Evolutionary conservation across 2,888 invertebrate species (phyloP), one percentile per base, ranked within the genome.

Genomic region (Drymonia ruficornis): DNA sequence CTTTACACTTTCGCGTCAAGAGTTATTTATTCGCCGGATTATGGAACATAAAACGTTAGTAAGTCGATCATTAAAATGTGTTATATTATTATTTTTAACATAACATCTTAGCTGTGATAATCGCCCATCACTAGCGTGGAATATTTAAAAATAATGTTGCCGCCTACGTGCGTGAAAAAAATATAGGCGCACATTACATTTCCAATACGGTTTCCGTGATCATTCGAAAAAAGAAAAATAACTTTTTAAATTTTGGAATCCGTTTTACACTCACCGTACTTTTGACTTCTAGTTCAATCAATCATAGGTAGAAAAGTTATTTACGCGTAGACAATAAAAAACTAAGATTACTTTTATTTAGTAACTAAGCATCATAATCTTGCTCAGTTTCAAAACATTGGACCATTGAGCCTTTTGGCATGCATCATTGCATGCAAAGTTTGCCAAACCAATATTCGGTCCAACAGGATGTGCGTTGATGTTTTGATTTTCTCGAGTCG

Each of bases 51-150:
- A 58, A 63, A 65, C 52, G 59, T 42, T 64, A 55, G 49, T 70
- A 50, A 63, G 52, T 53, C 54, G 53, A 61, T 70, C 64, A 72
- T 72, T 72, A 72, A 69, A 65, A 57, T 23, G 43, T 49, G 58
- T 61, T 56, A 66, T 61, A 62, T 65, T 63, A 59, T 65, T 46
- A 46, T 46, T 46, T 43, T 19, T 19, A 56, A 70, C 59, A 60
- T 64, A 64, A 58, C 47, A 61, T 61, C 67, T 59, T 60, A 62
- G 69, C 61, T 53, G 66, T 59, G 55, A 66, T 72, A 61, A 69
- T 70, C 61, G 46, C 53, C 58, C 61, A 61, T 70, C 60, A 70
- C 60, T 66, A 64, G 52, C 56, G 50, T 56, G 47, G 52, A 61
- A 55, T 55, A 59, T 54, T 59, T 61, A 56, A 62, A 72, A 70